Evolutionary conservation across 2,888 invertebrate species (phyloP).

Genomic region (Adineta ricciae): DNA sequence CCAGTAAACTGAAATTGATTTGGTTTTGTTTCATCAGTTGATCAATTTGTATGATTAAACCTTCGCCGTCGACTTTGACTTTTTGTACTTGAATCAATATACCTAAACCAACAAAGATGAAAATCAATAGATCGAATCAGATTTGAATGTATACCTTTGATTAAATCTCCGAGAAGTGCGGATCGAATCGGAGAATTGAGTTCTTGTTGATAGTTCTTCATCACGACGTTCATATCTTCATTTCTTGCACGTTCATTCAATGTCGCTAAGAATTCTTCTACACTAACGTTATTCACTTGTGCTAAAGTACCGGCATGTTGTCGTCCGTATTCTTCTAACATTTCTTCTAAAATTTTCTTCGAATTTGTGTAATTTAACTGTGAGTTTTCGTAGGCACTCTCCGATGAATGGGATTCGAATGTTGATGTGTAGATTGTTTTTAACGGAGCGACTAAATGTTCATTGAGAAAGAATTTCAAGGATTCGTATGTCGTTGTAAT

Average conservation of each 20-base stretch:
- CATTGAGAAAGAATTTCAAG: neutral
- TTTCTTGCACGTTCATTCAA: neutral
- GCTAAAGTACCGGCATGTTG: neutral
- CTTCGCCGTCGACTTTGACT: slow-evolving; percentile 16
- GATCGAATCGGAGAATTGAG: neutral
- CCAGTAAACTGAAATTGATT: slow-evolving; percentile 17
- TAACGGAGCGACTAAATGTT: slow-evolving; percentile 13
- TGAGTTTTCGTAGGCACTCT: neutral
- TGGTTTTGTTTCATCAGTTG: slow-evolving; percentile 18
- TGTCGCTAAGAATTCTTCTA: neutral
- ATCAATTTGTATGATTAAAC: neutral
- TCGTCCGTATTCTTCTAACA: slow-evolving; percentile 1
- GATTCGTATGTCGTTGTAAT: neutral
- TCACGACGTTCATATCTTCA: slow-evolving; percentile 17
- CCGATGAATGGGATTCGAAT: neutral
- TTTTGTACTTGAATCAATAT: slow-evolving; percentile 20
- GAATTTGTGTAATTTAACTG: neutral
- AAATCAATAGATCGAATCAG: too few relatives aligned
- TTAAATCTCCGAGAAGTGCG: neutral
- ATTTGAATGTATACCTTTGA: neutral
- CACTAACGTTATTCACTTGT: neutral
- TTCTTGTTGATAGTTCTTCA: slow-evolving; percentile 13
- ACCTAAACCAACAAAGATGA: neutral
- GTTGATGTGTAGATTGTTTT: neutral
- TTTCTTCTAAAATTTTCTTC: slow-evolving; percentile 2